Evolutionary conservation across 2,113 vertebrate species (phyloP), one percentile per base, ranked within the genome.

Genomic region (Callipepla californica): DNA sequence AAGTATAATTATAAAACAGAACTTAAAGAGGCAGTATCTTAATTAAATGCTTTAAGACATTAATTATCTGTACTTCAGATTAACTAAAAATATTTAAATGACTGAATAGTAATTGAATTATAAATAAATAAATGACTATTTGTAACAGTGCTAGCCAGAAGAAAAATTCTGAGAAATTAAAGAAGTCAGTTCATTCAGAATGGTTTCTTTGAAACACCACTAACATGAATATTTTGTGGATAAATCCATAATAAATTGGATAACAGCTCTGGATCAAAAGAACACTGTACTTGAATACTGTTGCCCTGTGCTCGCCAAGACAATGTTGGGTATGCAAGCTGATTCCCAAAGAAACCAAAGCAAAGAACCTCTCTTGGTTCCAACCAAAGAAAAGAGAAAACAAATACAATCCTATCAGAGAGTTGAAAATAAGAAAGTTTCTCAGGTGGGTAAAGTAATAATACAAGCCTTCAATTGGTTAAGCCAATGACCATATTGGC

Each of bases 401-500:
- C 21, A 88, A 83, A 1, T 6, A 14, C 13, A 69, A 20, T 66
- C 23, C 17, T 47, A 40, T 3, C 66, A 78, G 32, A 80, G 84
- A 82, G 14, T 14, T 75, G 59, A 87, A 89, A 92, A 93, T 74
- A 66, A 73, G 50, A 82, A 87, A 92, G 17, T 21, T 10, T 79
- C 55, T 77, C 7, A 2, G 11, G 53, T 70, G 38, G 67, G 32
- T 76, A 89, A 80, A 87, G 11, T 34, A 92, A 40, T 72, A 78
- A 68, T 7, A 67, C 1, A 76, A 72, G 20, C 14, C 82, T 91
- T 78, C 75, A 77, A 32, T 68, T 67, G 72, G 42, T 47, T 28
- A 55, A 58, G 58, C 1, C 55, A 62, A 76, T 72, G 84, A n/a
- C 40, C 9, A 22, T 22, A 65, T 3, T 34, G 48, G 36, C 53